Evolutionary conservation across 23 tunicate genomes (phyloP), one percentile per base, ranked within the genome.

Genomic region (Halocynthia aurantium): DNA sequence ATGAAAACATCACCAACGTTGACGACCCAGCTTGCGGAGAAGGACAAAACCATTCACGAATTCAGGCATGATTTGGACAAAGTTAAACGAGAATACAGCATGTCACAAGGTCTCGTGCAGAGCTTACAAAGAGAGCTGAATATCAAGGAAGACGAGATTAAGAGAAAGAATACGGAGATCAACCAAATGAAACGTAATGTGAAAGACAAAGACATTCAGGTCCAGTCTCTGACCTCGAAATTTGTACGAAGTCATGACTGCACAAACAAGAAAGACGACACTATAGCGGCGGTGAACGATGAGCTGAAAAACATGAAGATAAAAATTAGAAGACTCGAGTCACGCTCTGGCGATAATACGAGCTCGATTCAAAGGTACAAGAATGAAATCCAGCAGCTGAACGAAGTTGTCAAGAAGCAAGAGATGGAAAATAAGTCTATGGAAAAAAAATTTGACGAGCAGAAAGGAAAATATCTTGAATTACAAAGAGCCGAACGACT

Each of bases 61-160:
- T 57, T 89, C 2, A 52, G 88, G 49, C 82, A 68, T 17, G 96
- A 89, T 10, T 70, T 84, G 7, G 96, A 84, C 70, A 75, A 80
- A 61, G 22, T 80, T 6, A 84, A 81, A 62, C 67, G 62, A 17
- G 96, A 89, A 69, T 84, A 86, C 62, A 73, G 71, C 49, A 89
- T 89, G 96, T 81, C 85, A 12, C 88, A 89, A 55, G 96, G 95
- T n/a, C 68, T 89, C 12, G 84, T 89, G 60, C 88, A 80, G 50
- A 84, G 88, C 21, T 55, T 89, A 22, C 96, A 89, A 84, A 64
- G 76, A 73, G 88, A 89, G 76, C 71, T 84, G 5, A 55, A 71
- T 8, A 57, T 67, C 10, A 75, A 89, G 72, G 96, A 89, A 69
- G 53, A 63, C 20, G 73, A 62, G 9, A 22, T 75, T 55, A 66